A percentile compares a stretch with the other conserved stretches of the same genome.
Evolutionary conservation across 2,797 vertebrate genomes (phyloP).

Genomic region (Enteromius fasciolatus): DNA sequence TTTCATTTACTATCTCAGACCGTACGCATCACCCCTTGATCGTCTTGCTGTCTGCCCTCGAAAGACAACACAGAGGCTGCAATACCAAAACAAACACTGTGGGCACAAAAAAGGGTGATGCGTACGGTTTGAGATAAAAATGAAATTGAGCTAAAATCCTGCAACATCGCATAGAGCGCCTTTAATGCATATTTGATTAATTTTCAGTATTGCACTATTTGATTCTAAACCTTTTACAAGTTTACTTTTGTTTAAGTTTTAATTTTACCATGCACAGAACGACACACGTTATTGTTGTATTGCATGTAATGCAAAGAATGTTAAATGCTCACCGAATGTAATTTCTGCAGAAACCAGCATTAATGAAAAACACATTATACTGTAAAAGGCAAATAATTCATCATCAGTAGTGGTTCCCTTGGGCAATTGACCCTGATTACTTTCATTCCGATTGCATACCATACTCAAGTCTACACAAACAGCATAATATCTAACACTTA

Average conservation of each 20-base stretch:
- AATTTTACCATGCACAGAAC: neutral
- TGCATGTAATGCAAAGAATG: neutral
- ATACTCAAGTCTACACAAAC: neutral
- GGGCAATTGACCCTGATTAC: neutral
- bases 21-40: no score
- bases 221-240: neutral
- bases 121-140: no score
- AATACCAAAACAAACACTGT: no score
- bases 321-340: neutral
- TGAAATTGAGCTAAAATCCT: no score
- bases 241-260: neutral
- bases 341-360: constrained; percentile 1
- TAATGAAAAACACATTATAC: neutral
- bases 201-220: neutral
- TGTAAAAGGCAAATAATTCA: constrained; percentile 4
- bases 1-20: no score
- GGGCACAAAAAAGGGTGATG: no score
- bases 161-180: no score
- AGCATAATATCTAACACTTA: neutral
- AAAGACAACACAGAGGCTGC: no score
- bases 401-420: constrained; percentile 9
- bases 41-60: no score
- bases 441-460: constrained; percentile 18
- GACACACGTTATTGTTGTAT: neutral
- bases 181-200: neutral